phyloP scores from a whole-genome alignment of 1,140 invertebrate species.

The Acarapis woodi region DNA sequence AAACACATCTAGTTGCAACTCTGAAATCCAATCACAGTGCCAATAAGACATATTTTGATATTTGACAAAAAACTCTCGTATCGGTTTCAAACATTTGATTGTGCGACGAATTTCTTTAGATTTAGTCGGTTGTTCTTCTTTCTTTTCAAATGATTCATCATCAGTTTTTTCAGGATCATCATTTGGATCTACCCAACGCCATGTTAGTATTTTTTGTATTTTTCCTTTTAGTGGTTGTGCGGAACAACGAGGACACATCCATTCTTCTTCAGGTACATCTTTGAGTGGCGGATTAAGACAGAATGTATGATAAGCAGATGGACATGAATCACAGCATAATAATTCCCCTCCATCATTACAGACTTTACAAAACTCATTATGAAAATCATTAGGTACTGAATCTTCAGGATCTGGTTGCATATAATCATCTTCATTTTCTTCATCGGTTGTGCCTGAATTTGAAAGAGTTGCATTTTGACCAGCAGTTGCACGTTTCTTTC shows the following conservation, averaged over 20 bases:
- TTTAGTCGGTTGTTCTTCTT: neutral
- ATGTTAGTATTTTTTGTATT: slow-evolving; percentile 84
- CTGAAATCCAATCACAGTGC: slow-evolving; percentile 91
- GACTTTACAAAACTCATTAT: slow-evolving; percentile 88
- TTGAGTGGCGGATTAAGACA: slow-evolving; percentile 83
- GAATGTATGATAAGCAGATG: slow-evolving; percentile 86
- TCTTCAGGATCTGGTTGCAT: slow-evolving; percentile 37
- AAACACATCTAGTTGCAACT: slow-evolving; percentile 79
- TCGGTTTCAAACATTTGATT: slow-evolving; percentile 17
- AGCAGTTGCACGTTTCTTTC: too few species aligned
- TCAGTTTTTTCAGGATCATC: neutral
- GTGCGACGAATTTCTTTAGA: neutral
- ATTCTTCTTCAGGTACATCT: slow-evolving; percentile 80
- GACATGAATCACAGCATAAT: slow-evolving; percentile 88
- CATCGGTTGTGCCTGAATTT: too few species aligned
- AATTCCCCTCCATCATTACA: slow-evolving; percentile 95
- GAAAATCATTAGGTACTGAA: slow-evolving; percentile 29
- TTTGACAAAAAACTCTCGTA: slow-evolving; percentile 89
- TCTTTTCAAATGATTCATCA: neutral
- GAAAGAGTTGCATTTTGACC: too few species aligned
- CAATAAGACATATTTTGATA: slow-evolving; percentile 91
- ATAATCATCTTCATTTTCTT: slow-evolving; percentile 43
- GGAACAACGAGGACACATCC: slow-evolving; percentile 89
- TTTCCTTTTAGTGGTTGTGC: slow-evolving; percentile 48
- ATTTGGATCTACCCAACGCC: slow-evolving; percentile 30